Conservation (phyloP, 2,113 vertebrate genomes). For the Eolophus roseicapilla region DNA sequence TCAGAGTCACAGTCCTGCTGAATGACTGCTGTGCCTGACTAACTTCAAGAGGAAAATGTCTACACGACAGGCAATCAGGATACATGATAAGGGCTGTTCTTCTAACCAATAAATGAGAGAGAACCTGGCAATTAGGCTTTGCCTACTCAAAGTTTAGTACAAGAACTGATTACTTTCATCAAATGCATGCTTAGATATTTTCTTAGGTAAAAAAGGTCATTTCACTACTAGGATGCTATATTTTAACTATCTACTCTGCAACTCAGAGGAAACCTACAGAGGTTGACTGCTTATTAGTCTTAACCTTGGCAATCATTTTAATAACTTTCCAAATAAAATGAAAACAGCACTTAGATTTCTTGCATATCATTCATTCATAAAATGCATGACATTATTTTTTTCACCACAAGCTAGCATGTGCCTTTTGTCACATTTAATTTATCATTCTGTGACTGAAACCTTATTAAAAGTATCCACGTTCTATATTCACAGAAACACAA, state of each 20-base stretch:
- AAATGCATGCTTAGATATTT: background rate
- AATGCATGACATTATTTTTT: background rate
- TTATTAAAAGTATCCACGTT: background rate
- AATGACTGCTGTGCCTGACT: background rate
- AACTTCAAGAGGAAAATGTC: background rate
- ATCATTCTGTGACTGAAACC: background rate
- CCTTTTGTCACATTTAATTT: constrained; percentile 22
- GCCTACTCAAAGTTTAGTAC: background rate
- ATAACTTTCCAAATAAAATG: background rate
- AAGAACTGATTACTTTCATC: background rate
- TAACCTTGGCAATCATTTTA: background rate
- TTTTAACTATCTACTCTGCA: background rate
- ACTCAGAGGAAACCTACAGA: background rate
- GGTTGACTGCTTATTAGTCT: background rate
- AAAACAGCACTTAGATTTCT: background rate
- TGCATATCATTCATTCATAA: background rate
- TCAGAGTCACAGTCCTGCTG: background rate
- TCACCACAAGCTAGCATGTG: background rate
- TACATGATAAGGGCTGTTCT: background rate
- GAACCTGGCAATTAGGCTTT: background rate
- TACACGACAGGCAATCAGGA: background rate
- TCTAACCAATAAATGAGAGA: background rate
- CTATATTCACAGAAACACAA: background rate
- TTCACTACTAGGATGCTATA: background rate
- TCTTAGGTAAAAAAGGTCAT: background rate